Evolutionary conservation across 2,888 invertebrate genomes (phyloP).

Genomic region (Aphodius sticticus): DNA sequence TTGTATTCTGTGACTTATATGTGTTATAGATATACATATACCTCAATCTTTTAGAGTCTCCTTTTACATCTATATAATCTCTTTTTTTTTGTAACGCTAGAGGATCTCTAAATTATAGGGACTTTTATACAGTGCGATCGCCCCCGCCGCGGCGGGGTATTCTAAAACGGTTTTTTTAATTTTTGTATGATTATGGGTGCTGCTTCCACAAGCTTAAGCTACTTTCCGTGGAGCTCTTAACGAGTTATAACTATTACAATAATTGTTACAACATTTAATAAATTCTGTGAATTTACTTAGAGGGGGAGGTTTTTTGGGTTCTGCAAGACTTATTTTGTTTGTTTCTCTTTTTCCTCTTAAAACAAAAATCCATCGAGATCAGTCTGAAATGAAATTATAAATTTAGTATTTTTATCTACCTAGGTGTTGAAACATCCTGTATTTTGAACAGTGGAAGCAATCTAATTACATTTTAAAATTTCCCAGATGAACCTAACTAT

Average conservation of each 20-base stretch:
- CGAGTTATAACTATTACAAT: not conserved
- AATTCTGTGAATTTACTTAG: constrained; percentile 13
- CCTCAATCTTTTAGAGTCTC: not conserved
- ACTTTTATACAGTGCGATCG: not conserved
- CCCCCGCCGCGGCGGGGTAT: not conserved
- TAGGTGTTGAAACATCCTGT: too few relatives aligned
- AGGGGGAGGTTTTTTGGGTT: constrained; percentile 28
- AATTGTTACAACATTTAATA: constrained; percentile 23
- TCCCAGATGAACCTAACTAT: too few relatives aligned
- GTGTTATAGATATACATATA: not conserved
- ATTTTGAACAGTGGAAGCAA: too few relatives aligned
- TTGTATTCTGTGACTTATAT: not conserved
- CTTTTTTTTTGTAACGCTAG: not conserved
- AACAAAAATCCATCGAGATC: constrained; percentile 33
- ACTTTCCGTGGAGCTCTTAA: not conserved
- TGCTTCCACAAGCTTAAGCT: constrained; percentile 23
- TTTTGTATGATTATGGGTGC: constrained; percentile 1
- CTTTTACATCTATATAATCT: not conserved
- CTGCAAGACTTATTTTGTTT: constrained; percentile 28
- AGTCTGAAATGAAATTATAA: constrained; percentile 31
- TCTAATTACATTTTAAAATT: too few relatives aligned
- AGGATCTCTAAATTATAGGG: not conserved
- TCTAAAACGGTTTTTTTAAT: not conserved
- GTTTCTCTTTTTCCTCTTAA: constrained; percentile 26
- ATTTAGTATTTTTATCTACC: not conserved